Evolutionary conservation across 2,888 invertebrate species (phyloP), one percentile per base, ranked within the genome.

Genomic region (Oscheius sp.): DNA sequence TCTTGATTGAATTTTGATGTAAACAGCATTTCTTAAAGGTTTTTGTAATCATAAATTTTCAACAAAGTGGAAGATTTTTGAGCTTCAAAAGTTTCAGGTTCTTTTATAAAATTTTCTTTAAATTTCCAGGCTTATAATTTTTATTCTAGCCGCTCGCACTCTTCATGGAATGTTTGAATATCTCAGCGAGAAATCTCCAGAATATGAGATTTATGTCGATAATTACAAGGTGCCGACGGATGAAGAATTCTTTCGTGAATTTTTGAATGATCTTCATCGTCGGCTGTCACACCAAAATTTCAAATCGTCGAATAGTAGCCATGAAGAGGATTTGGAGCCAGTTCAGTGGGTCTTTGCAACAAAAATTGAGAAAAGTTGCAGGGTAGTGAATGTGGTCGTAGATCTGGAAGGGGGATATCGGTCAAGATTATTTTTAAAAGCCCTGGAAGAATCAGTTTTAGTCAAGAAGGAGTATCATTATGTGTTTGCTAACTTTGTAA

Each of bases 401-500:
- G 80, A 80, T 64, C 51, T 80, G 20, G 78, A 77, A 54, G 73
- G 77, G 8, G 70, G 72, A 30, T 78, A 73, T 51, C 70, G 80
- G 17, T 74, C 70, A 24, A 59, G 72, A 1, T 47, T 71, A 14
- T 80, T 80, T 51, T 61, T 80, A 14, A 57, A 71, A 38, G 80
- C 80, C 20, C 67, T 80, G 1, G 77, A 77, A 41, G 80, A 80
- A 50, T 75, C 74, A 57, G 70, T 78, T 0, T 65, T 80, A 8
- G 78, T 80, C 47, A 78, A 73, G 36, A 70, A 72, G 50, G 73
- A 77, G 45, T 80, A 78, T 67, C 75, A 80, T 57, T 80, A 80
- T 41, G 77, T 80, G 3, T 78, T 80, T 45, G 78, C 80, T 14
- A 80, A 78, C 50, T 78, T 80, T 65, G 78, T 78, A 47, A 68